These are phyloP conservation scores for Thamnophis elegans DNA, from an alignment of 2,797 vertebrate genomes.

Conservation along the genomic window DNA sequence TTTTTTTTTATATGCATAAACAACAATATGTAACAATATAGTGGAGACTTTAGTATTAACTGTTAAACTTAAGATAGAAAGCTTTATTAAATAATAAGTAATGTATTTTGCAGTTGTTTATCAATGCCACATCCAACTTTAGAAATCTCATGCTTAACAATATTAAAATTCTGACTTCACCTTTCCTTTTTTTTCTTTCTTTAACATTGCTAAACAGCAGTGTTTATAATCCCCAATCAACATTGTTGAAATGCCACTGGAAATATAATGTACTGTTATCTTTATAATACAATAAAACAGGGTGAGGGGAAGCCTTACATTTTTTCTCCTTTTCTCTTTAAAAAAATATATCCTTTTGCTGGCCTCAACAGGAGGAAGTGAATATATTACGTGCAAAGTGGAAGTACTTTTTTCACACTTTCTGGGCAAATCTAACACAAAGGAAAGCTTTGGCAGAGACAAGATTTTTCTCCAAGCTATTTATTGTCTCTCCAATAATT, in stretches of 20 bases:
- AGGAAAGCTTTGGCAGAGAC: background rate
- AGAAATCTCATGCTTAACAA: background rate
- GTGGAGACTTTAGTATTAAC: background rate
- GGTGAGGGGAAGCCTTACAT: background rate
- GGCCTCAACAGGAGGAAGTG: background rate
- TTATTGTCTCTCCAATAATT: background rate
- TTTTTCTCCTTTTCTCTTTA: background rate
- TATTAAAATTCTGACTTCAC: background rate
- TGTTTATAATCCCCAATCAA: background rate
- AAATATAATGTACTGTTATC: background rate
- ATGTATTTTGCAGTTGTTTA: background rate
- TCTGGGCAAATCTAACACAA: background rate
- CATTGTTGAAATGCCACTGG: background rate
- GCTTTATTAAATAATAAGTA: background rate
- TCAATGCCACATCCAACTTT: background rate
- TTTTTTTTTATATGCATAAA: background rate
- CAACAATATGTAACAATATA: background rate
- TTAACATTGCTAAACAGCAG: background rate
- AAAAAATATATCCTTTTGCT: background rate
- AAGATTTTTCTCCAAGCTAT: background rate
- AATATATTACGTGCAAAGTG: background rate
- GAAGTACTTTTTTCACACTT: background rate
- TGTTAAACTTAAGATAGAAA: background rate
- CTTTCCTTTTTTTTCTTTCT: background rate
- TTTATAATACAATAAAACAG: background rate